Evolutionary conservation across 2,113 vertebrate species (phyloP), one percentile per base, ranked within the genome.

Genomic region (Cyprinodon variegatus): DNA sequence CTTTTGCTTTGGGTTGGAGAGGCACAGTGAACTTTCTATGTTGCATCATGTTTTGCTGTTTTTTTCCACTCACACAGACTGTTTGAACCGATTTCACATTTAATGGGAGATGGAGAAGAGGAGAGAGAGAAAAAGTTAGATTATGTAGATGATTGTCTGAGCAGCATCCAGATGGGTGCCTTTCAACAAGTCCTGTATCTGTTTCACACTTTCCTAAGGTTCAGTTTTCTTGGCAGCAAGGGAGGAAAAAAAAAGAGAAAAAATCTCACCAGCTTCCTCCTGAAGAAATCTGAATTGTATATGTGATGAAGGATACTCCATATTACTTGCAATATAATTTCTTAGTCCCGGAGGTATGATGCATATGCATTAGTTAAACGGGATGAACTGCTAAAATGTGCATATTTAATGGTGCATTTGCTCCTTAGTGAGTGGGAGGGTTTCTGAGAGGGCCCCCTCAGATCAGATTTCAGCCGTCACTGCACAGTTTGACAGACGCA

Each of bases 351-450:
- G 79, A 92, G 91, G 92, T 92, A 83, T 91, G 81, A 92, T 95
- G 90, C 92, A 94, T 93, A 94, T 94, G 93, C 91, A 95, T 93
- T 86, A 93, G 90, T 83, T 90, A 92, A 91, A 91, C 66, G 76
- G 84, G 89, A 92, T 88, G 90, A 92, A 90, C 89, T 85, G 88
- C 88, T 89, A 88, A 90, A 89, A 89, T 90, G 83, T 94, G 92
- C 89, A 93, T 94, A 93, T 94, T 94, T 94, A 91, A 95, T 93
- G 87, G 85, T 3, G 85, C 89, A 89, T 94, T 95, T 94, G 92
- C 92, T 93, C 84, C 88, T 83, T 91, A 91, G 87, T 82, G 88
- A 92, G 90, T 88, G 86, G 91, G 86, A 92, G 89, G 86, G 89
- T 88, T 81, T 78, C 82, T 6, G 76, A 83, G 64, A 77, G 85